phyloP scores from a whole-genome alignment of 2,797 vertebrate genomes.

The Gadopsis marmoratus region DNA sequence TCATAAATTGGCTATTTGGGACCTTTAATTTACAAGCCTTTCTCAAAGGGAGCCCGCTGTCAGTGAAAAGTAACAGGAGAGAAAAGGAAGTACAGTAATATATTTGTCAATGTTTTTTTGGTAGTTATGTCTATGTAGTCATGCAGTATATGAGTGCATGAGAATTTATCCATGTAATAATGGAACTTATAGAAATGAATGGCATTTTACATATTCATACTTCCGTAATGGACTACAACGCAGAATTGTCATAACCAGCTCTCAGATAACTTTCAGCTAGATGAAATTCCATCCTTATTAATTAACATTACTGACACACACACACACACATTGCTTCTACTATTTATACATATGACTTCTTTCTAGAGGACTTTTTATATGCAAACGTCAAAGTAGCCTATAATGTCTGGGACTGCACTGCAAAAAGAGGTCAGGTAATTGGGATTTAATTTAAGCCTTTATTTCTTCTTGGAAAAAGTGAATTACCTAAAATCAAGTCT shows the following conservation, averaged over 20 bases:
- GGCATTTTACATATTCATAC: background rate
- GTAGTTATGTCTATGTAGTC: background rate
- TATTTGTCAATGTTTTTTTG: constrained; percentile 3
- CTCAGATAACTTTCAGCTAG: background rate
- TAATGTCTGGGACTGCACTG: background rate
- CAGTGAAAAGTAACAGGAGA: background rate
- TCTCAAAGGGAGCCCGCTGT: background rate
- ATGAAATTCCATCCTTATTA: constrained; percentile 4
- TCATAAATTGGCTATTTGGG: background rate
- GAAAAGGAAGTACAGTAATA: background rate
- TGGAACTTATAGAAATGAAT: background rate
- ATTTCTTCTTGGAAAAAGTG: background rate
- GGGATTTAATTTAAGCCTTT: background rate
- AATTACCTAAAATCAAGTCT: background rate
- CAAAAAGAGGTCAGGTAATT: background rate
- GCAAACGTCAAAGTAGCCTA: background rate
- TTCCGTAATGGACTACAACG: constrained; percentile 1
- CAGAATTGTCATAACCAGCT: background rate
- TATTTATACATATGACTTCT: constrained; percentile 8
- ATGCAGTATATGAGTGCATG: background rate
- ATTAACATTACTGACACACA: background rate
- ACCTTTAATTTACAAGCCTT: constrained; percentile 5
- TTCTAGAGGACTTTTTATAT: background rate
- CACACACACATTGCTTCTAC: background rate
- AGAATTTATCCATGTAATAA: background rate